Percentiles rank a stretch among this genome's conserved stretches.
phyloP scores from a whole-genome alignment of 2,888 invertebrate species.

The Epirrhoe alternata region DNA sequence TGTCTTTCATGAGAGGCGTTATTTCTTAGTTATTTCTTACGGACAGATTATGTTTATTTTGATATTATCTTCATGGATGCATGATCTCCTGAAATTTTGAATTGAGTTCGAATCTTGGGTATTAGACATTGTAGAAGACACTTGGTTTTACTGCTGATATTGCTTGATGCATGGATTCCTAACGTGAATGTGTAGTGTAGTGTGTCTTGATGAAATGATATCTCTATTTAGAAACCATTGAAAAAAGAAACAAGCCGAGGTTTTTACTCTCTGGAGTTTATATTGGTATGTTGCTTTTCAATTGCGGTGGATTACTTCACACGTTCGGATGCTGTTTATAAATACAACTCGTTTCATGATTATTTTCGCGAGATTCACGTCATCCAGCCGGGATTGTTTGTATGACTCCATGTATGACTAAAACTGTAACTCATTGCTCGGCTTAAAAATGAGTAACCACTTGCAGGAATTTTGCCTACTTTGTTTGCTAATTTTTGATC shows the following conservation, averaged over 20 bases:
- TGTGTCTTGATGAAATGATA: background rate
- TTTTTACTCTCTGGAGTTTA: constrained; percentile 41
- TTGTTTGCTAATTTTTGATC: constrained; percentile 1
- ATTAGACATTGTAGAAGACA: too few species aligned
- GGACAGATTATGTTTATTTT: too few species aligned
- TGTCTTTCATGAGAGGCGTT: background rate
- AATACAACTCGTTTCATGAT: constrained; percentile 63
- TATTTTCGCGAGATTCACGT: constrained; percentile 77
- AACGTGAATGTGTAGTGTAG: background rate
- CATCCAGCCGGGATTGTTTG: constrained; percentile 70
- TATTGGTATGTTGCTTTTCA: constrained; percentile 52
- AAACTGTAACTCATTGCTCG: constrained; percentile 64
- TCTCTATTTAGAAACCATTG: background rate
- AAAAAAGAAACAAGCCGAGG: constrained; percentile 36
- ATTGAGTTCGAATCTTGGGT: too few species aligned
- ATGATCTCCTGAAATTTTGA: too few species aligned
- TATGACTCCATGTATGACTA: constrained; percentile 76
- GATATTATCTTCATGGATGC: too few species aligned
- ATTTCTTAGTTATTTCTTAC: too few species aligned
- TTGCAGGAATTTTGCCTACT: constrained; percentile 43
- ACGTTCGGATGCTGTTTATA: constrained; percentile 65
- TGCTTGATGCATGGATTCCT: too few species aligned
- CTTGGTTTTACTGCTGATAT: too few species aligned
- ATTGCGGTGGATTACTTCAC: constrained; percentile 60
- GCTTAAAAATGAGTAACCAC: constrained; percentile 64